Evolutionary conservation across 1,140 invertebrate species (phyloP), one percentile per base, ranked within the genome.

Genomic region (Drosophila equinoxialis): DNA sequence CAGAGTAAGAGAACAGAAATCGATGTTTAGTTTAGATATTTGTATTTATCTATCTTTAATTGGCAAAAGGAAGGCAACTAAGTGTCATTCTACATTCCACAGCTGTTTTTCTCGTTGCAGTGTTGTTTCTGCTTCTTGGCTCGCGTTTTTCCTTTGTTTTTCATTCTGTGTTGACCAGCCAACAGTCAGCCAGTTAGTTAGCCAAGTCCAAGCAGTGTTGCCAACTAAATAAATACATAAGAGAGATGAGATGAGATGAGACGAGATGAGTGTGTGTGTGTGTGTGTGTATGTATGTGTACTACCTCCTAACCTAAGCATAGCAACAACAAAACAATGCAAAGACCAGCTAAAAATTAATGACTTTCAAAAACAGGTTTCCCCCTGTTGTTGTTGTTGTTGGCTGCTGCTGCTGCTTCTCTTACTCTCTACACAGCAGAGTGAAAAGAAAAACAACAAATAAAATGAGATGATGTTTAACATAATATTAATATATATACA

Each of bases 321-420:
- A 74, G 68, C 68, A 79, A 66, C 76, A 77, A 77, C 77, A 61
- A 74, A 77, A 77, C 76, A 77, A 76, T 76, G 60, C 74, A 76
- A 76, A 77, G 74, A 80, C 69, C 71, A 74, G 77, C 70, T 77
- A 77, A 77, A 77, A 77, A 77, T 76, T 74, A 84, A 81, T 86
- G 65, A 74, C 79, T 87, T 85, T 85, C 79, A 87, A 86, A 85
- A 86, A 86, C 82, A 73, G 82, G 83, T 85, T 86, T 87, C 17
- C 45, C 17, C 45, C 45, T 83, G 78, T 57, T 72, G 54, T 51
- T 75, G 51, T 45, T 65, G 48, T 60, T 68, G 42, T 57, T 57
- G 37, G 37, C 55, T 75, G 51, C 33, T 62, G 48, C 62, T 57
- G 59, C 35, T 68, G 51, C 54, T 67, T 62, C 59, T 55, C 68